Percentiles rank a stretch among this genome's conserved stretches.
Evolutionary conservation across 2,888 invertebrate genomes (phyloP).

Genomic region (Amblyteles armatorius): DNA sequence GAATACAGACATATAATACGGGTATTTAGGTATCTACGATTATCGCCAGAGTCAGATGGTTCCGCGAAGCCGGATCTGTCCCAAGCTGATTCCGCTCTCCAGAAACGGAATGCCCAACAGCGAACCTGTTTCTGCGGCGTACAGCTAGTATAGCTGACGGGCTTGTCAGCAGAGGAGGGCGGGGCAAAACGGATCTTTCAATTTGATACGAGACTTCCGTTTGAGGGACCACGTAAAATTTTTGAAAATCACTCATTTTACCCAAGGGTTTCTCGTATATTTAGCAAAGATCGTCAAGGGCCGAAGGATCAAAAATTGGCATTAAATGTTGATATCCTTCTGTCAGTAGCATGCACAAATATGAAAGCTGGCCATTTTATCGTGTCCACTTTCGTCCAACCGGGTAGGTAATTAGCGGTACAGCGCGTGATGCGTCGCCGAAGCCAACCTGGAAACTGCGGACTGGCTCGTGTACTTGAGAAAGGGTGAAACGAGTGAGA

Average conservation of each 20-base stretch:
- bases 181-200: not conserved
- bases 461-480: not conserved
- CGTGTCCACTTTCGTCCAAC: constrained; percentile 62
- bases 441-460: not conserved
- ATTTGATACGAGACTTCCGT: not conserved
- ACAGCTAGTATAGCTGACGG: not conserved
- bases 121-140: not conserved
- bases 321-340: not conserved
- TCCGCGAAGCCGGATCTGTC: not conserved
- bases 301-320: not conserved
- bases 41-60: not conserved
- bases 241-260: too few relatives aligned
- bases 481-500: constrained; percentile 30
- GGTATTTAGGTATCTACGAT: constrained; percentile 7
- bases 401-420: constrained; percentile 74
- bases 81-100: not conserved
- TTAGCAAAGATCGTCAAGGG: not conserved
- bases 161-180: not conserved
- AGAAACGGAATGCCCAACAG: not conserved
- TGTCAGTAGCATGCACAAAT: not conserved
- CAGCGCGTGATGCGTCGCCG: constrained; percentile 69
- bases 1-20: not conserved
- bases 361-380: not conserved
- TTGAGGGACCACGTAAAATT: too few relatives aligned
- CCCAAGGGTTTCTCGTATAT: not conserved